A percentile compares a stretch with the other conserved stretches of the same genome.
Evolutionary conservation across 1,140 invertebrate species (phyloP).

Genomic region (Araneus ventricosus): DNA sequence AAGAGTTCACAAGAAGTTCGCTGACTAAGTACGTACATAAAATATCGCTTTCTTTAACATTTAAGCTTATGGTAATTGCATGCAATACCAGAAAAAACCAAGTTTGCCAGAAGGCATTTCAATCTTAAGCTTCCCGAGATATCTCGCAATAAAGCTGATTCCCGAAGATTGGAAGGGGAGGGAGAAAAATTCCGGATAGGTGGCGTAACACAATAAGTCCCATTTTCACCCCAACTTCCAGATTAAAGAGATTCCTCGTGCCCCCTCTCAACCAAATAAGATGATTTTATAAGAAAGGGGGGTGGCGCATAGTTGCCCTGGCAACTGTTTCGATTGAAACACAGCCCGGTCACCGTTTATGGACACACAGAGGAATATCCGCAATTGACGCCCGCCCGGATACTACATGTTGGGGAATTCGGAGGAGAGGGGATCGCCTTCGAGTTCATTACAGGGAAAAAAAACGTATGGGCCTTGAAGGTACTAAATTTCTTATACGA

Average conservation of each 20-base stretch:
- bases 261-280: slow-evolving; percentile 45
- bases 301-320: slow-evolving; percentile 48
- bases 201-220: slow-evolving; percentile 47
- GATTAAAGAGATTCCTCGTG: slow-evolving; percentile 49
- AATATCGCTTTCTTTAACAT: no score
- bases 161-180: background rate
- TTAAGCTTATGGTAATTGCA: no score
- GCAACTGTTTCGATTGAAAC: slow-evolving; percentile 70
- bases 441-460: slow-evolving; percentile 32
- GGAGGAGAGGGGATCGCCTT: background rate
- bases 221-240: slow-evolving; percentile 47
- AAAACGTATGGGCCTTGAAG: background rate
- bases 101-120: background rate
- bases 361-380: slow-evolving; percentile 18
- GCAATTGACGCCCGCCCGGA: slow-evolving; percentile 47
- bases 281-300: slow-evolving; percentile 61
- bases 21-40: no score
- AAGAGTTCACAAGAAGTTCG: no score
- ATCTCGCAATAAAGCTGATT: background rate
- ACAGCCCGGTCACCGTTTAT: background rate
- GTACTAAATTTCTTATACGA: background rate
- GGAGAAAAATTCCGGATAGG: background rate
- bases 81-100: no score
- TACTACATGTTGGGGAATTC: slow-evolving; percentile 24
- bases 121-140: background rate